Evolutionary conservation across 2,888 invertebrate species (phyloP).

Genomic region (Emmelina monodactyla): DNA sequence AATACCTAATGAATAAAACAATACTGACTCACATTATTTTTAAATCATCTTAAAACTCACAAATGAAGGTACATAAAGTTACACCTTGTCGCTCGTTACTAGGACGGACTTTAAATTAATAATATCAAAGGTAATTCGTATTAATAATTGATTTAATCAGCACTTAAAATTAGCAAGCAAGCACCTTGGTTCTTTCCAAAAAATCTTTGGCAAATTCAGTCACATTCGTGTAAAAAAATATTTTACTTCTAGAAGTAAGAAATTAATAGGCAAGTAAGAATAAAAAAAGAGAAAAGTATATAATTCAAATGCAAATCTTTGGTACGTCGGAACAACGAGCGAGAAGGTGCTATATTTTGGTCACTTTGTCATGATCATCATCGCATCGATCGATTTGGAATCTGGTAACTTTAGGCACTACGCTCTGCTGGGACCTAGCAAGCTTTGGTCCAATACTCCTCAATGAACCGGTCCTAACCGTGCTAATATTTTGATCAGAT

Average conservation of each 20-base stretch:
- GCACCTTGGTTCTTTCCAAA: no score
- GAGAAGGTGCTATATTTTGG: constrained; percentile 37
- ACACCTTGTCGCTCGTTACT: constrained; percentile 36
- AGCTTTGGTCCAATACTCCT: constrained; percentile 8
- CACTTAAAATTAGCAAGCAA: no score
- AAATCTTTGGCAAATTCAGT: no score
- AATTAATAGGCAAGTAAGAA: constrained; percentile 6
- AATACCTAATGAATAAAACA: no score
- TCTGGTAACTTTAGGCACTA: constrained; percentile 34
- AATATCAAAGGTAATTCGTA: no score
- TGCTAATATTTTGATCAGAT: not conserved
- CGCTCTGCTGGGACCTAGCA: constrained; percentile 23
- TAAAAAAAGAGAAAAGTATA: constrained; percentile 13
- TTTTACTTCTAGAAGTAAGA: constrained; percentile 15
- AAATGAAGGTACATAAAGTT: no score
- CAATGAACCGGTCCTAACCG: constrained; percentile 5
- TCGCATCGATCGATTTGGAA: constrained; percentile 31
- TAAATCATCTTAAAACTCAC: no score
- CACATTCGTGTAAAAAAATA: no score
- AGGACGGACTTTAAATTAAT: constrained; percentile 56
- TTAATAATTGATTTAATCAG: no score
- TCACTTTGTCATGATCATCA: constrained; percentile 24
- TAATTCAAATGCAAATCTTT: constrained; percentile 31
- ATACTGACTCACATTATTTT: no score
- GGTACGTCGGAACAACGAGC: constrained; percentile 42